Evolutionary conservation across 2,888 invertebrate species (phyloP).

Genomic region (Lordiphosa fenestrarum): DNA sequence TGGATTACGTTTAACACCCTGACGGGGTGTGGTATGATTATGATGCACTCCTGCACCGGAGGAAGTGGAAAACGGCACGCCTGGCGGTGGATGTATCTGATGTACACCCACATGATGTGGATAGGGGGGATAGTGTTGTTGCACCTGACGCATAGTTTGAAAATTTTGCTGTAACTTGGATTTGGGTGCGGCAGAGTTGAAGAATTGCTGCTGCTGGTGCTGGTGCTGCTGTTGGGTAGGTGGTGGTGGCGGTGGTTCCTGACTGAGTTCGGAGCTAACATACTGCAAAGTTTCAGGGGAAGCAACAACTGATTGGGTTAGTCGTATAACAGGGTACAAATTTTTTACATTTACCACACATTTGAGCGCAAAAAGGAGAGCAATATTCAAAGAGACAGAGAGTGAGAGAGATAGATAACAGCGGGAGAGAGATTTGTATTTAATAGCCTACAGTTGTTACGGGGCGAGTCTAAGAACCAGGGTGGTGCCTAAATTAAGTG

Average conservation of each 20-base stretch:
- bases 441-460: slow-evolving; percentile 57
- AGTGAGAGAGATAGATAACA: slow-evolving; percentile 47
- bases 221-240: slow-evolving; percentile 44
- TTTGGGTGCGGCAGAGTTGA: slow-evolving; percentile 80
- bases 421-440: slow-evolving; percentile 44
- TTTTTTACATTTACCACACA: slow-evolving; percentile 49
- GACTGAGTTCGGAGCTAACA: slow-evolving; percentile 45
- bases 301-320: slow-evolving; percentile 72
- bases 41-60: slow-evolving; percentile 54
- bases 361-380: slow-evolving; percentile 44
- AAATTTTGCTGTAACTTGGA: slow-evolving; percentile 80
- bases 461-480: not conserved
- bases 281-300: slow-evolving; percentile 66
- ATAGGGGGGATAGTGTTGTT: slow-evolving; percentile 80
- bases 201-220: slow-evolving; percentile 66
- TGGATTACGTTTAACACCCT: slow-evolving; percentile 67
- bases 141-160: slow-evolving; percentile 80
- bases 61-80: slow-evolving; percentile 59
- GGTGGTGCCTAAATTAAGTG: not conserved
- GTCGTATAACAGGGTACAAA: slow-evolving; percentile 29
- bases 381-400: slow-evolving; percentile 40
- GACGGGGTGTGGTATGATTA: slow-evolving; percentile 42
- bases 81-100: slow-evolving; percentile 76
- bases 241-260: slow-evolving; percentile 22
- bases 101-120: slow-evolving; percentile 80